Percentiles rank a stretch among this genome's conserved stretches.
These are phyloP conservation scores for Anguilla marmorata DNA, from an alignment of 2,797 vertebrate species.

Conservation along the genomic window DNA sequence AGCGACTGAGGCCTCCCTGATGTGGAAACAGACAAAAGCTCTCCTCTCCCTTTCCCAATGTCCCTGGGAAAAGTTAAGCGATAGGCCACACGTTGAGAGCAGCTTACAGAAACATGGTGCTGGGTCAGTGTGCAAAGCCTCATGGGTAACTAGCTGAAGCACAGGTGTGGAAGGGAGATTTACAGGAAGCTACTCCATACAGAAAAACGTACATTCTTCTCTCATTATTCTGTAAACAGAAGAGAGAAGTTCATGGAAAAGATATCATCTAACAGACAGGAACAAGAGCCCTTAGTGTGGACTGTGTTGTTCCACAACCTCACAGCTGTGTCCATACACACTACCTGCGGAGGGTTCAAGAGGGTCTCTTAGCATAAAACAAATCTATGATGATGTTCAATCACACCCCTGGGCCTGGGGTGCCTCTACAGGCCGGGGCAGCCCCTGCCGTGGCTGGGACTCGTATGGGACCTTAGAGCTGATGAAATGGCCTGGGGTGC, in stretches of 20 bases:
- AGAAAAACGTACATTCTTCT: neutral
- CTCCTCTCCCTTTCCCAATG: neutral
- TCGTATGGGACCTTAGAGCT: neutral
- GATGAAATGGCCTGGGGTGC: neutral
- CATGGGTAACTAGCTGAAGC: neutral
- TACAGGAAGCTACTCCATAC: neutral
- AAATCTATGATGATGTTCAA: neutral
- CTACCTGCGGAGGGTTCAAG: conserved; percentile 2
- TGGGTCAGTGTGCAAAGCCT: neutral
- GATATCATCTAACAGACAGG: neutral
- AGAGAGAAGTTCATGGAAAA: neutral
- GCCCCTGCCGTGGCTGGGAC: neutral
- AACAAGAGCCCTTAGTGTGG: neutral
- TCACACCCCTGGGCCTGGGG: neutral
- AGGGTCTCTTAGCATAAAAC: neutral
- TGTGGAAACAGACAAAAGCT: neutral
- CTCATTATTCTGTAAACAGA: neutral
- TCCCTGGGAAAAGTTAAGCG: neutral
- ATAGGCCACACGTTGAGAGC: neutral
- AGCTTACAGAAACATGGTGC: neutral
- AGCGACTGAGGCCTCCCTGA: neutral
- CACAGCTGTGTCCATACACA: neutral
- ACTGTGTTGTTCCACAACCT: neutral
- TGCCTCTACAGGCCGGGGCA: neutral
- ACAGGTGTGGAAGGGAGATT: neutral